Evolutionary conservation across 2,797 vertebrate species (phyloP), one percentile per base, ranked within the genome.

Genomic region (Gobio occitaniae): DNA sequence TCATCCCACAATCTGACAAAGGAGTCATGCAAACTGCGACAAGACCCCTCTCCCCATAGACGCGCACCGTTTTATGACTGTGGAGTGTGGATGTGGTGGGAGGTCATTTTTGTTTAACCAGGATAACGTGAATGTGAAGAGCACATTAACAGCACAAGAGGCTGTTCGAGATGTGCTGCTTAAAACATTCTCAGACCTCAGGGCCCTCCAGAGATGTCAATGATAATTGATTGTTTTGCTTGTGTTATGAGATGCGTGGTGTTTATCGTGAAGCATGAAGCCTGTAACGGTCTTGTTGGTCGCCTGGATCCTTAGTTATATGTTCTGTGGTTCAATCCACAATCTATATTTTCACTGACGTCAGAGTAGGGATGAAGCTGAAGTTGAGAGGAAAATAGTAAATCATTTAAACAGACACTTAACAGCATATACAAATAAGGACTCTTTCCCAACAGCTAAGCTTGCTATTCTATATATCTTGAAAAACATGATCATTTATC

Each of bases 121-220:
- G 85, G 89, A 86, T 84, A 91, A 87, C 88, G 92, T 93, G 94
- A 44, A 44, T 94, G 93, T 93, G 86, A 91, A 90, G 90, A 95
- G 90, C 92, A 93, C 91, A 93, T 93, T 93, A 93, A 80, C 90
- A 68, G 89, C 90, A 91, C 80, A 82, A 91, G 86, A 93, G 70
- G 84, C 84, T 44, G 88, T 74, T 91, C 41, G 82, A 77, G 32
- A 76, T 88, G 87, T 88, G 87, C 85, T 87, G 86, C 90, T 91
- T 86, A 88, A 86, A 83, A 84, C 81, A 86, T 90, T 48, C 68
- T 86, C 65, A 74, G 85, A 90, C 86, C 80, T 65, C 4, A 88
- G 87, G 90, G 90, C 47, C 47, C 87, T 90, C 90, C 87, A 91
- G 89, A 91, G 88, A 92, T 90, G 91, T 92, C 90, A 90, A 90